Conservation (phyloP, 2,113 vertebrate species). For the Thomomys bottae region DNA sequence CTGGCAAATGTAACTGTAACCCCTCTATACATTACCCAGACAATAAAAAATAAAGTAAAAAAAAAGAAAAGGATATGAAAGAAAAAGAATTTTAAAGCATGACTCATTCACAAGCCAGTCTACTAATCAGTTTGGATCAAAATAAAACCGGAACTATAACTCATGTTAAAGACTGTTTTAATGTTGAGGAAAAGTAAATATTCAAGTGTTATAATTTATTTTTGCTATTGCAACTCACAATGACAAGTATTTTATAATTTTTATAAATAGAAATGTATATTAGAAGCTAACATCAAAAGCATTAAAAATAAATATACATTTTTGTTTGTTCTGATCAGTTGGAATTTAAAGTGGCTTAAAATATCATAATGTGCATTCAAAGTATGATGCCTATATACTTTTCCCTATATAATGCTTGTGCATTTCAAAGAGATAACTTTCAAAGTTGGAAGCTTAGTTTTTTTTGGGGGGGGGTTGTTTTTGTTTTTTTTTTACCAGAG, state of each 20-base stretch:
- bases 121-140: conserved; percentile 9
- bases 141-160: conserved; percentile 46
- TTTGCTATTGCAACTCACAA: conserved; percentile 16
- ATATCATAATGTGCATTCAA: neutral
- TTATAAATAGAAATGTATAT: conserved; percentile 39
- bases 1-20: too few species aligned
- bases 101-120: conserved; percentile 8
- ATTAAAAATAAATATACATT: neutral
- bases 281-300: neutral
- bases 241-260: conserved; percentile 36
- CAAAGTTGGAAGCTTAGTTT: neutral
- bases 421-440: conserved; percentile 11
- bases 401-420: neutral
- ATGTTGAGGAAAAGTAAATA: conserved; percentile 14
- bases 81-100: too few species aligned
- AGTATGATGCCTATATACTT: neutral
- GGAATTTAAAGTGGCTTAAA: conserved; percentile 40
- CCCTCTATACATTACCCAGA: too few species aligned
- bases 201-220: conserved; percentile 10
- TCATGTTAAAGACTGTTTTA: conserved; percentile 1
- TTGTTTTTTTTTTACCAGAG: conserved; percentile 15
- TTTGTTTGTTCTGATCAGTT: conserved; percentile 15
- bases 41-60: too few species aligned
- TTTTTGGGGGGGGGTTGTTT: too few species aligned
- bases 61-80: too few species aligned